Base-by-base conservation (phyloP, 2,797 vertebrate species). In the Lagorchestes hirsutus region DNA sequence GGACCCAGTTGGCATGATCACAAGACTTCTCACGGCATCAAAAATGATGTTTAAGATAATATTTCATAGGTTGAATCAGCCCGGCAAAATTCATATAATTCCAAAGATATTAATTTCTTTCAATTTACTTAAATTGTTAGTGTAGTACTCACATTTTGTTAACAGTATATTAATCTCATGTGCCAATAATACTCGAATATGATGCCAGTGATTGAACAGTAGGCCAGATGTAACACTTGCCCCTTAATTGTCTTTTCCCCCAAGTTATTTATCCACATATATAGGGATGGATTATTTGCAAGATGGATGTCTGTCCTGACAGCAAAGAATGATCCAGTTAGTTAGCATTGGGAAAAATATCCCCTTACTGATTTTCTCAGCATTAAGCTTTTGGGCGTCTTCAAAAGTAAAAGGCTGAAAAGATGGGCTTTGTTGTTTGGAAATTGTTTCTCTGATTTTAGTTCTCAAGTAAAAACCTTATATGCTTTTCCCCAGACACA, bases 401-500 rank as follows among this genome's bases (percentile, higher is more conserved):
- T 93, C 93, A 92, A 92, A 67, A 94, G 31, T 95, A 92, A 95
- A 94, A 31, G 92, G 50, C 92, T 93, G 50, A 93, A 62, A 54
- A 54, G 82, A 58, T 54, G 91, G 74, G 90, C 95, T 96, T 95
- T 82, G 59, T 96, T 59, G 67, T 93, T 56, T 92, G 67, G 67
- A 96, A 98, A 96, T 97, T 98, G 93, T 98, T 97, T 98, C 94
- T 98, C 97, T 98, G 95, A 91, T 98, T 96, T 97, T 97, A 96
- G 97, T 97, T 98, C 98, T 99, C 98, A 98, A 99, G 99, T 99
- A 98, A 99, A 98, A 99, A 99, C 99, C 98, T 98, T 99, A 98
- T 99, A 98, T 99, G 98, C 98, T 99, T 99, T 99, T 99, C 99
- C 99, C 99, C 98, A 99, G 99, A 99, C 99, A 99, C 99, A 99